Evolutionary conservation across 30 jellyfish, hydroid and myxozoan genomes (phyloP).

Genomic region (Euphysa ruthae): DNA sequence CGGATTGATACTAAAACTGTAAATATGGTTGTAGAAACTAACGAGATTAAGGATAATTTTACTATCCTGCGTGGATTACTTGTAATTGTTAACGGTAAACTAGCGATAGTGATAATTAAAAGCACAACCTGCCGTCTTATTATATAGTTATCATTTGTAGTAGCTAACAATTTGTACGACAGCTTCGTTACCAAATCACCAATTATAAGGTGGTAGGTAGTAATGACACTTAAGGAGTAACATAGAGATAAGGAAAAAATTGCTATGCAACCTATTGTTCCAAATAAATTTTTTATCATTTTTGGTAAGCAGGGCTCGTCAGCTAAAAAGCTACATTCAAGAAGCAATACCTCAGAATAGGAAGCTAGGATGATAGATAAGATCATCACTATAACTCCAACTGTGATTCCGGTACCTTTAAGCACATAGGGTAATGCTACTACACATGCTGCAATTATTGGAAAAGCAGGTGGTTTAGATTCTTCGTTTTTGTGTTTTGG

Average conservation of each 20-base stretch:
- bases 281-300: not conserved
- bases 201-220: not conserved
- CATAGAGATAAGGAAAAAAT: not conserved
- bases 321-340: slow-evolving; percentile 24
- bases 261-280: slow-evolving; percentile 6
- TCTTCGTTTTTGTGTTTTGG: slow-evolving; percentile 17
- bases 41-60: slow-evolving; percentile 8
- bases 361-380: slow-evolving; percentile 17
- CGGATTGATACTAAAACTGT: slow-evolving; percentile 5
- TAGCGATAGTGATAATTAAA: not conserved
- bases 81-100: slow-evolving; percentile 8
- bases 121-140: not conserved
- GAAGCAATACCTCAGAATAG: slow-evolving; percentile 10
- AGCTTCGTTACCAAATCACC: slow-evolving; percentile 15
- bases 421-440: slow-evolving; percentile 68
- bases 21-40: slow-evolving; percentile 5
- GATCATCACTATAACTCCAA: slow-evolving; percentile 49
- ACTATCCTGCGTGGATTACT: not conserved
- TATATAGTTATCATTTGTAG: not conserved
- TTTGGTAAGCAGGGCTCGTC: slow-evolving; percentile 10
- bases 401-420: slow-evolving; percentile 75
- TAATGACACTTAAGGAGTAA: slow-evolving; percentile 13
- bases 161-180: not conserved
- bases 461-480: slow-evolving; percentile 9
- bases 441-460: slow-evolving; percentile 26